These are phyloP conservation scores for Diploptera punctata DNA, from an alignment of 2,888 invertebrate genomes.

Conservation along the genomic window DNA sequence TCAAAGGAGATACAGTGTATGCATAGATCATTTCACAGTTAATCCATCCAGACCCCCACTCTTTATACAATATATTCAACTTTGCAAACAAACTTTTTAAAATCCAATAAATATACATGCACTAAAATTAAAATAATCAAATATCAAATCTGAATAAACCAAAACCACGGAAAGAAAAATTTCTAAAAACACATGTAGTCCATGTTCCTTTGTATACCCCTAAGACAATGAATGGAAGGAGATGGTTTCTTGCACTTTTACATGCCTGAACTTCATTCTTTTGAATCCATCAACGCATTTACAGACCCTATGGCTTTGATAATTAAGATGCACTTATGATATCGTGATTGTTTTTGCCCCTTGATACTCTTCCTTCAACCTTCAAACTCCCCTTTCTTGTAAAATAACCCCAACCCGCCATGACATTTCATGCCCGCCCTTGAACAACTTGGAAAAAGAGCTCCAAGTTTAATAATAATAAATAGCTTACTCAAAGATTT, in stretches of 20 bases:
- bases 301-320: not conserved
- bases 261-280: not conserved
- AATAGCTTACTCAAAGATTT: not conserved
- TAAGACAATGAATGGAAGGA: too few relatives aligned
- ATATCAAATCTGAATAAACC: too few relatives aligned
- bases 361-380: not conserved
- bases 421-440: not conserved
- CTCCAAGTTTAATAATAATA: not conserved
- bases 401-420: not conserved
- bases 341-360: not conserved
- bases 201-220: too few relatives aligned
- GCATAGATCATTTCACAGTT: too few relatives aligned
- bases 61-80: too few relatives aligned
- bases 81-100: too few relatives aligned
- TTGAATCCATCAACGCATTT: not conserved
- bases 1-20: too few relatives aligned
- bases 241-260: not conserved
- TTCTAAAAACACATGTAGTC: too few relatives aligned
- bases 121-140: too few relatives aligned
- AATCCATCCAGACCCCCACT: too few relatives aligned
- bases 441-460: not conserved
- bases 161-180: too few relatives aligned
- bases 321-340: constrained; percentile 5
- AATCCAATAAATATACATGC: too few relatives aligned
- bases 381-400: not conserved